Base-by-base conservation (phyloP, 2,888 invertebrate species). In the Tridacna crocea region DNA sequence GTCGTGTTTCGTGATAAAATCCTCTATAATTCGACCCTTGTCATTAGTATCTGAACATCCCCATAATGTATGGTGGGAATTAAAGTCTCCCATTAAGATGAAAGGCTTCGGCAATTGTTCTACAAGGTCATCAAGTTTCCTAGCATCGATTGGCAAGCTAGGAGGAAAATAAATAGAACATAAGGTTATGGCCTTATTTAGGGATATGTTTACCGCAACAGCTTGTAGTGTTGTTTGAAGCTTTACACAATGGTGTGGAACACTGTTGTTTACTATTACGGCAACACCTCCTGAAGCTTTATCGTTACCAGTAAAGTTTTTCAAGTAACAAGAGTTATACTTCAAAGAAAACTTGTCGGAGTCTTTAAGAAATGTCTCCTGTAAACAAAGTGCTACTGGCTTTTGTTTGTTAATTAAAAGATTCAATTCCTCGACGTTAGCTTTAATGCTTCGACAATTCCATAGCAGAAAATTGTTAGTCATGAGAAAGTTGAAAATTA, bases 91-190 rank as follows among this genome's bases (percentile, higher is more conserved):
- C 63, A 63, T 55, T 10, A 55, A 55, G 3, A 55, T 17, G 17
- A 55, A 17, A n/a, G 55, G 19, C 10, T 55, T 55, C n/a, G 55
- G 55, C 55, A n/a, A 19, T n/a, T 19, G 55, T 6, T 55, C n/a
- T 55, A n/a, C 55, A 4, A 55, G 63, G 19, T 13, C 15, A 26
- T 63, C 63, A 26, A 63, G 63, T 63, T n/a, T 55, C n/a, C 10
- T 55, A 10, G 10, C 10, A 10, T 55, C 55, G 17, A 55, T 55
- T 19, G 55, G 4, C 17, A 10, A 55, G n/a, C 55, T 55, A 10
- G 55, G 55, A 6, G 55, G n/a, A 55, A 55, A 10, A 63, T 63
- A 63, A 26, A 63, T 13, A 63, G 63, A 63, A 26, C 63, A 63
- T 0, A 63, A 26, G 3, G 63, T 63, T 26, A 63, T 26, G 15